Percentiles rank a stretch among this genome's conserved stretches.
These are phyloP conservation scores for Parnassius orleans DNA, from an alignment of 2,888 invertebrate species.

Conservation along the genomic window DNA sequence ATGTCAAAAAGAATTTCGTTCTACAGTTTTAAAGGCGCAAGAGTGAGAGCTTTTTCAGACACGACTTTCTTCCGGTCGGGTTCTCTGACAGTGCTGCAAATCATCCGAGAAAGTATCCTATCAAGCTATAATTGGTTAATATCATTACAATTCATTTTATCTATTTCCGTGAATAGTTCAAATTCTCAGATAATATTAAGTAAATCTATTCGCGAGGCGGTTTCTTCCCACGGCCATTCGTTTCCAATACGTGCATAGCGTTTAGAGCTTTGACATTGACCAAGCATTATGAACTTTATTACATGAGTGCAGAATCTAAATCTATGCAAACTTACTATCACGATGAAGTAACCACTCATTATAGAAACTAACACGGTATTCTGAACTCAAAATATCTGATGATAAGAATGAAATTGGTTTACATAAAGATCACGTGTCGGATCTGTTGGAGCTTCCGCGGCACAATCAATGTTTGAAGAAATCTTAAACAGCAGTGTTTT, in stretches of 20 bases:
- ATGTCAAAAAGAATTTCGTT: too few relatives aligned
- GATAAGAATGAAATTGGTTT: slow-evolving; percentile 8
- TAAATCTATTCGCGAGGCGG: slow-evolving; percentile 23
- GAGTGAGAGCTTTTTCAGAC: too few relatives aligned
- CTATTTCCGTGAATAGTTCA: slow-evolving; percentile 15
- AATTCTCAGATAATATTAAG: slow-evolving; percentile 17
- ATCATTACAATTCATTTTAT: slow-evolving; percentile 3
- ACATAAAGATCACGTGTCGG: not conserved
- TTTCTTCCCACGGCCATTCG: slow-evolving; percentile 33
- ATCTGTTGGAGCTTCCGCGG: slow-evolving; percentile 10
- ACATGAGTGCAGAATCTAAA: slow-evolving; percentile 8
- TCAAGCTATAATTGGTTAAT: not conserved
- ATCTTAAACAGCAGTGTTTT: slow-evolving; percentile 41
- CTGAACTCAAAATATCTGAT: not conserved
- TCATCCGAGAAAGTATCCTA: too few relatives aligned
- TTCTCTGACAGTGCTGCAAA: too few relatives aligned
- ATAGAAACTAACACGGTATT: not conserved
- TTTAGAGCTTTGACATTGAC: slow-evolving; percentile 26
- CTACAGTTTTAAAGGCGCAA: too few relatives aligned
- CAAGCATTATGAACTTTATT: slow-evolving; percentile 23
- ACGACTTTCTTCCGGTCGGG: too few relatives aligned
- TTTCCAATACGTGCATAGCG: slow-evolving; percentile 30
- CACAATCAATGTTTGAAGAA: slow-evolving; percentile 13
- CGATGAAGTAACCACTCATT: slow-evolving; percentile 5
- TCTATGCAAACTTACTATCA: not conserved